Evolutionary conservation across 2,113 vertebrate genomes (phyloP), one percentile per base, ranked within the genome.

Genomic region (Bubo bubo): DNA sequence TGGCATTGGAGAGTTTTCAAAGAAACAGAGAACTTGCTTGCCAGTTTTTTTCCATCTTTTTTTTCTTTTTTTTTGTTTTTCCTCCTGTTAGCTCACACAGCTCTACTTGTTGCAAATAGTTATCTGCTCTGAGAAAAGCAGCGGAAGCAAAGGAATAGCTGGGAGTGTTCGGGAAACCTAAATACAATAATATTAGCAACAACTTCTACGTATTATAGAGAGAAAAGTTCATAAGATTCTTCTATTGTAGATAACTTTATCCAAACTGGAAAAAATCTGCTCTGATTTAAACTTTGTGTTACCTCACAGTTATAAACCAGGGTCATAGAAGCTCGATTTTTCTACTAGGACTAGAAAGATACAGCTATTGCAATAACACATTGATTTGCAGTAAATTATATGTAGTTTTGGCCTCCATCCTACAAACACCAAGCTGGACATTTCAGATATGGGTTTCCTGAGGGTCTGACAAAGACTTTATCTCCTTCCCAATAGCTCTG

Each of bases 1-100:
- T 93, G 92, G n/a, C 64, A 34, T 88, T 97, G 97, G 97, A 95
- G 74, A 79, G 30, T 94, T 96, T 95, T 95, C 86, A 97, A 95
- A 98, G 96, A 94, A 95, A 88, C 35, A 67, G 55, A 79, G 39
- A 90, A 84, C 73, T 92, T 94, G 41, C 82, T 93, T 95, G 95
- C 95, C 93, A 39, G 60, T 52, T 93, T 93, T 91, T 93, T 91
- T 82, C 16, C 16, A 21, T 56, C 11, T 55, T 63, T 43, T 59
- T 56, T 13, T 5, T 8, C 7, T 26, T 50, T 41, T 35, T n/a
- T 13, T 14, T 24, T 32, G 30, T 19, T 14, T 13, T 6, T 1
- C 2, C 37, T 43, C 84, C n/a, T 2, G 12, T 53, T 73, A 91
- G 34, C 52, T 94, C 87, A 93, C 34, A 84, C 53, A 90, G 79